These are phyloP conservation scores for Lasioglossum calceatum DNA, from an alignment of 2,888 invertebrate genomes.

Conservation along the genomic window DNA sequence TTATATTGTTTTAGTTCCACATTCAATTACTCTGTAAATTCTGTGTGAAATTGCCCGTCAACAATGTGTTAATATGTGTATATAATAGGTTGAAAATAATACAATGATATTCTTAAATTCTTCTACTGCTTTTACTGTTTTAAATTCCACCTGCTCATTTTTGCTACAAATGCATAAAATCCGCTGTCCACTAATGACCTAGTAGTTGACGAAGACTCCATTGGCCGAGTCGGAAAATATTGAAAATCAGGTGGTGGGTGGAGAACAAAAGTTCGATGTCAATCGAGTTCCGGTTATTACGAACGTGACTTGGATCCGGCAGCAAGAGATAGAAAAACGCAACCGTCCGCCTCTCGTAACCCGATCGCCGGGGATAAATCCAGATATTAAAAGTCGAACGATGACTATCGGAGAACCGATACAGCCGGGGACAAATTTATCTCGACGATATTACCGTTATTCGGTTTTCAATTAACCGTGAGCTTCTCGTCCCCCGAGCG, in stretches of 20 bases:
- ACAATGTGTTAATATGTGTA: too few relatives aligned
- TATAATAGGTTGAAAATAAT: too few relatives aligned
- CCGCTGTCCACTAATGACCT: too few relatives aligned
- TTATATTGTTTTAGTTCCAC: too few relatives aligned
- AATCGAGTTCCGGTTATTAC: constrained; percentile 53
- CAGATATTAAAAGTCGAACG: constrained; percentile 22
- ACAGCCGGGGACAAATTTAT: constrained; percentile 21
- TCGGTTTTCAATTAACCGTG: constrained; percentile 26
- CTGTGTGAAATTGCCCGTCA: too few relatives aligned
- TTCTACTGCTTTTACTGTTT: too few relatives aligned
- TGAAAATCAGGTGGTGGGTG: constrained; percentile 26
- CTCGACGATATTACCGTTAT: constrained; percentile 17
- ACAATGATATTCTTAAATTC: too few relatives aligned
- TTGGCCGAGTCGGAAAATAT: not conserved
- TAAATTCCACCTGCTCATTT: too few relatives aligned
- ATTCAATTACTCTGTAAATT: too few relatives aligned
- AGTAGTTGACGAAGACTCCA: not conserved
- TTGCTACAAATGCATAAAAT: too few relatives aligned
- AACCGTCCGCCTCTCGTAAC: not conserved
- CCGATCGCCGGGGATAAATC: constrained; percentile 22
- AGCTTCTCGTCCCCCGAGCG: not conserved
- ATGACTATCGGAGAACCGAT: constrained; percentile 23
- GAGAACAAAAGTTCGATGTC: constrained; percentile 29
- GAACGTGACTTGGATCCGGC: constrained; percentile 49
- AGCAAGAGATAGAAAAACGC: constrained; percentile 10